Base-by-base conservation (phyloP, 92 coral and sea anemone genomes). In the Porites divaricata region DNA sequence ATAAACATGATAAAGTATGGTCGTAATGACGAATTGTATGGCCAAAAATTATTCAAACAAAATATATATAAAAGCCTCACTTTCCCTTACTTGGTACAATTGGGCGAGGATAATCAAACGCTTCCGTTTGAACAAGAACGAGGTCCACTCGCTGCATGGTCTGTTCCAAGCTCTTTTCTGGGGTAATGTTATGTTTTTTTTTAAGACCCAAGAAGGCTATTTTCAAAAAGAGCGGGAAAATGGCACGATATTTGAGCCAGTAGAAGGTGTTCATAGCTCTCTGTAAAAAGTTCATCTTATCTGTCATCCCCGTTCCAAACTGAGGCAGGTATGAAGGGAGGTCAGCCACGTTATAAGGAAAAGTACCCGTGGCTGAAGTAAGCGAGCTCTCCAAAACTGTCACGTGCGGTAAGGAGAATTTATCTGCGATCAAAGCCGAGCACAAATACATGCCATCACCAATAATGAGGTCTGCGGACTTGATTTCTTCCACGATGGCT, bases 361-460 rank as follows among this genome's bases (percentile, higher is more conserved):
- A 26, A 13, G 49, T 28, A 2, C 20, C 22, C 14, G 69, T n/a
- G 4, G 87, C 86, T 7, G 86, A 20, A 15, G 63, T 70, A 12
- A 86, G 41, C 6, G 83, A 56, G 23, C 83, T 70, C 81, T 26
- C 53, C 16, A 74, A 26, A 6, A 85, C 78, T 16, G 74, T 75
- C 1, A 90, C 93, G 25, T 90, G 93, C 4, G 87, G 93, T 54
- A 80, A 41, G 70, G 80, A 51, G 74, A 80, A 74, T 54, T 85
- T 79, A 66, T 79, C 92, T 35, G 92, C 92, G 15, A 84, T 79
- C 58, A 89, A 67, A 25, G 35, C 19, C 52, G 92, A 89, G 83
- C 92, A 89, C 23, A 71, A 67, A 77, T 74, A 90, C 45, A 81
- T 26, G 8, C 77, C 70, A 81, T 81, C 93, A 2, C 93, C 93